Base-by-base conservation (phyloP, 2,113 vertebrate genomes). In the Phrynosoma blainvillii region DNA sequence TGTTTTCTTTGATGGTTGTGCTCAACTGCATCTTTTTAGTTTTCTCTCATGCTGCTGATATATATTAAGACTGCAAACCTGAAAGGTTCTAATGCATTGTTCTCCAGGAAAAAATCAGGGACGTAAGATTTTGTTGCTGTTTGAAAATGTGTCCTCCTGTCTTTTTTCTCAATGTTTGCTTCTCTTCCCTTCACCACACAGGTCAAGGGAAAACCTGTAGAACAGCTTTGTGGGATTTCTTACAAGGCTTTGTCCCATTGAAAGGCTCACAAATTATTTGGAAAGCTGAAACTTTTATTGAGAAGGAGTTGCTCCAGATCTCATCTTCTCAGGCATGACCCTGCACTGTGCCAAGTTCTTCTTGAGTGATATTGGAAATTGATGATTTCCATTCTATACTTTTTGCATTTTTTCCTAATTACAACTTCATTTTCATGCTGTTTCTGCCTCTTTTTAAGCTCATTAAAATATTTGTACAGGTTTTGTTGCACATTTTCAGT, bases 211-310 rank as follows among this genome's bases (percentile, higher is more conserved):
- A 94, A 94, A 92, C 91, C 91, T 89, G 87, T 36, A 68, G 2
- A 73, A 88, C 89, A 88, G 87, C 87, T 94, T 94, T 79, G 75
- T 78, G 84, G 42, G 79, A 90, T 32, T 76, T 80, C 91, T 94
- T 87, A 87, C 25, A 73, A 85, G 52, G n/a, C 68, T 91, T 93
- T 93, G 82, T 92, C 91, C 86, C 40, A 7, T 68, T 92, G 84
- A 92, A 71, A 74, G 88, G 84, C 87, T 92, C 90, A 91, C 88
- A 94, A 91, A 89, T 30, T 88, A 88, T 92, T 93, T 56, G 88
- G 95, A 91, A 96, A 90, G 87, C 71, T 90, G 76, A 95, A 93
- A 81, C 88, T 89, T 93, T 84, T 83, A 59, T 59, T 87, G 84
- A 70, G 71, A 87, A 88, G 82, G 84, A n/a, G 42, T 40, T 70